Evolutionary conservation across 1,140 invertebrate species (phyloP).

Genomic region (Cydia fagiglandana): DNA sequence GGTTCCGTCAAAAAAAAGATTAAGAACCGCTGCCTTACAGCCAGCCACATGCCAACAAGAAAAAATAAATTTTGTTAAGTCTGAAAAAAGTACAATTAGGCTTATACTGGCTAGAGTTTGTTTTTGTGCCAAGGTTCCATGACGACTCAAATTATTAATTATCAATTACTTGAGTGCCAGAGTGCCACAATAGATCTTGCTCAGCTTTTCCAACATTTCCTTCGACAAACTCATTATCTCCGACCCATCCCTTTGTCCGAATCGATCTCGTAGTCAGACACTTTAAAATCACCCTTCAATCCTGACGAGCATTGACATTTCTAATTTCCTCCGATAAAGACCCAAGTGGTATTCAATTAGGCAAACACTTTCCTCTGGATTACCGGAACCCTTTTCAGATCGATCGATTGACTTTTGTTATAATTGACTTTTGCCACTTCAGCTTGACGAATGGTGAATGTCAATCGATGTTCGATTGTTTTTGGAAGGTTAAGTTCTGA

Average conservation of each 20-base stretch:
- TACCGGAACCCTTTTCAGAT: slow-evolving; percentile 6
- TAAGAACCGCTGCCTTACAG: too few relatives aligned
- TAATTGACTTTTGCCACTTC: slow-evolving; percentile 28
- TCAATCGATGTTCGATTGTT: slow-evolving; percentile 15
- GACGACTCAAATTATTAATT: too few relatives aligned
- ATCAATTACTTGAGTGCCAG: too few relatives aligned
- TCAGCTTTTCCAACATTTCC: too few relatives aligned
- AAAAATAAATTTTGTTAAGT: too few relatives aligned
- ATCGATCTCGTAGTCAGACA: neutral
- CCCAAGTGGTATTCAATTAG: slow-evolving; percentile 29
- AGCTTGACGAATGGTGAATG: slow-evolving; percentile 6
- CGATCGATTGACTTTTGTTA: slow-evolving; percentile 27
- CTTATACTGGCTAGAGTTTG: too few relatives aligned
- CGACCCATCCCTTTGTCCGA: neutral
- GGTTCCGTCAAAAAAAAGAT: too few relatives aligned
- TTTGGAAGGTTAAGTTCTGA: slow-evolving; percentile 10
- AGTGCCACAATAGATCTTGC: too few relatives aligned
- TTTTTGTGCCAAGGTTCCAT: too few relatives aligned
- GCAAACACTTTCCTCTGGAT: slow-evolving; percentile 22
- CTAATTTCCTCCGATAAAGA: slow-evolving; percentile 29
- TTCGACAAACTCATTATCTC: slow-evolving; percentile 2
- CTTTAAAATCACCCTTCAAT: slow-evolving; percentile 6
- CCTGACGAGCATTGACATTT: slow-evolving; percentile 15
- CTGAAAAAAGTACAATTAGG: too few relatives aligned
- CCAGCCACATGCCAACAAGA: too few relatives aligned